Conservation (phyloP, 2,797 vertebrate species). For the Spinus pinus region DNA sequence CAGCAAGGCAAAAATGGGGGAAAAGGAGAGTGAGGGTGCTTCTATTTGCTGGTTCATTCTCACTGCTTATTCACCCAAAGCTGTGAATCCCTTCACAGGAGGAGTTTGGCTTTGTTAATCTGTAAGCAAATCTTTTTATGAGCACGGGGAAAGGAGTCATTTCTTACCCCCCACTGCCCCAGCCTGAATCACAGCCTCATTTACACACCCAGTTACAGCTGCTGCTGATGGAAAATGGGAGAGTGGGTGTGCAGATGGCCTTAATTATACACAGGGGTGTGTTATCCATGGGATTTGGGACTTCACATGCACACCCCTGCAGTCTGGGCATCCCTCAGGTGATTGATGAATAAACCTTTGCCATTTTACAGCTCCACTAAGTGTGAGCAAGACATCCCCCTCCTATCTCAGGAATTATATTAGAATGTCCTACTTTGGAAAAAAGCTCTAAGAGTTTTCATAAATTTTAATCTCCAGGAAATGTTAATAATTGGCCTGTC, state of each 20-base stretch:
- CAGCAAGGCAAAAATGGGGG: neutral
- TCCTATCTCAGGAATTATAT: neutral
- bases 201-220: neutral
- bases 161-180: neutral
- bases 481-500: rapidly evolving
- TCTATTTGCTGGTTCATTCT: neutral
- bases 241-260: neutral
- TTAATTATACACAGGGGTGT: neutral
- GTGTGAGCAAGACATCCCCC: rapidly evolving
- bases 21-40: neutral
- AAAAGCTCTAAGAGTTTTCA: neutral
- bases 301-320: neutral
- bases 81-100: neutral
- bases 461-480: neutral
- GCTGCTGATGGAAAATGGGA: neutral
- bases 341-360: neutral
- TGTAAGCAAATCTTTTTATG: neutral
- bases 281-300: neutral
- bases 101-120: neutral
- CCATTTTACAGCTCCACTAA: neutral
- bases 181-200: neutral
- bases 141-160: rapidly evolving
- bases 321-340: neutral
- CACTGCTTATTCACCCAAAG: neutral
- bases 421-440: neutral